Evolutionary conservation across 1,140 invertebrate species (phyloP).

Genomic region (Paraescarpia echinospica): DNA sequence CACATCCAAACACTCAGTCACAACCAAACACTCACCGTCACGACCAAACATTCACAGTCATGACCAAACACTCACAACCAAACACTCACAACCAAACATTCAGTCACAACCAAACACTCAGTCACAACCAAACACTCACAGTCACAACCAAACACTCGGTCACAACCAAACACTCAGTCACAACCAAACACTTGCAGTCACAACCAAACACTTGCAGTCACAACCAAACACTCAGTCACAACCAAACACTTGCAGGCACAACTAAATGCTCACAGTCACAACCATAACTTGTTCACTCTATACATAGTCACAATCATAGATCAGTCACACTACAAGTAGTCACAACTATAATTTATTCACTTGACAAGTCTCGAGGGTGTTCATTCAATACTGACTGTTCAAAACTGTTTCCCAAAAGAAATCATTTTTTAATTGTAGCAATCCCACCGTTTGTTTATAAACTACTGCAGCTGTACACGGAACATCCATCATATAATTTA

Average conservation of each 20-base stretch:
- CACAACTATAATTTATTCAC: not conserved
- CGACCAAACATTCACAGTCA: conserved; percentile 5
- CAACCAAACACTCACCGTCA: no score
- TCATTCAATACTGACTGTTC: not conserved
- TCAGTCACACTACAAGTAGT: not conserved
- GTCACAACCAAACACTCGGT: not conserved
- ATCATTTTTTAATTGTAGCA: not conserved
- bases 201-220: conserved; percentile 8
- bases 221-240: not conserved
- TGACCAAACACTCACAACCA: not conserved
- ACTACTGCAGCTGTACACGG: not conserved
- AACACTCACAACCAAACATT: no score
- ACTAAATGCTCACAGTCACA: not conserved
- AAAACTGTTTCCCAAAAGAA: not conserved
- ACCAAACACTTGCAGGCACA: not conserved
- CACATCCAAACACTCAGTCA: conserved; percentile 33
- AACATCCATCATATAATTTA: not conserved
- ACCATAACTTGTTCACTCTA: not conserved
- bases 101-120: not conserved
- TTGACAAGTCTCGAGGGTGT: not conserved
- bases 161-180: not conserved
- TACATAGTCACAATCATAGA: no score
- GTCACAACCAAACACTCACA: not conserved
- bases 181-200: not conserved
- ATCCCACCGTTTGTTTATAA: not conserved